Percentiles rank a stretch among this genome's conserved stretches.
Evolutionary conservation across 2,888 invertebrate genomes (phyloP).

Genomic region (Synanthedon andrenaeformis): DNA sequence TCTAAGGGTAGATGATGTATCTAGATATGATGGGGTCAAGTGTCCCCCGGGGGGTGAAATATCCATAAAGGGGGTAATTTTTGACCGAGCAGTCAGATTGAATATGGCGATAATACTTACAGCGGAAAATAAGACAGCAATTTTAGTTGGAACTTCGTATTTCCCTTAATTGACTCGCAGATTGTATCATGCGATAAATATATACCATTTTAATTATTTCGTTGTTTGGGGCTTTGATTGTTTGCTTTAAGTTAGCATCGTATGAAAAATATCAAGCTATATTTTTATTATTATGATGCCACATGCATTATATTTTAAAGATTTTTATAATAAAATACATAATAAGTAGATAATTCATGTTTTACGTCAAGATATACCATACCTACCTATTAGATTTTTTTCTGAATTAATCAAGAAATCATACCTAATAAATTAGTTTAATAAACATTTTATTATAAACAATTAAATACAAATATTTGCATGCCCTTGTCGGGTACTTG

Average conservation of each 20-base stretch:
- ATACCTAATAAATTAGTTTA: no score
- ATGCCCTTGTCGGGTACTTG: no score
- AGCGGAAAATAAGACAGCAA: conserved; percentile 64
- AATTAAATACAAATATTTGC: no score
- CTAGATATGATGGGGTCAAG: conserved; percentile 63
- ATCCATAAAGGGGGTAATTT: conserved; percentile 66
- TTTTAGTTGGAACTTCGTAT: conserved; percentile 54
- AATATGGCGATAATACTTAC: conserved; percentile 48
- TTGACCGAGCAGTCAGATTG: conserved; percentile 62
- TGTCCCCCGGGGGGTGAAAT: conserved; percentile 65
- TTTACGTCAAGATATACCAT: no score
- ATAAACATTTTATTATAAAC: no score
- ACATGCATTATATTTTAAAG: no score
- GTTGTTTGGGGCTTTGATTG: conserved; percentile 21
- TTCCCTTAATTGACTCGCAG: conserved; percentile 60
- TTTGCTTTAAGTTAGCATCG: conserved; percentile 15
- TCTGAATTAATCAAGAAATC: no score
- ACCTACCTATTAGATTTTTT: no score
- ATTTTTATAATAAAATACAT: no score
- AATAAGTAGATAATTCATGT: no score
- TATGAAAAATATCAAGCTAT: conserved; percentile 3
- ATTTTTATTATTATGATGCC: no score
- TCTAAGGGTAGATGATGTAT: conserved; percentile 68
- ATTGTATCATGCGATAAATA: conserved; percentile 50
- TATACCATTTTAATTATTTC: conserved; percentile 57